Evolutionary conservation across 2,113 vertebrate species (phyloP), one percentile per base, ranked within the genome.

Genomic region (Crotalus horridus): DNA sequence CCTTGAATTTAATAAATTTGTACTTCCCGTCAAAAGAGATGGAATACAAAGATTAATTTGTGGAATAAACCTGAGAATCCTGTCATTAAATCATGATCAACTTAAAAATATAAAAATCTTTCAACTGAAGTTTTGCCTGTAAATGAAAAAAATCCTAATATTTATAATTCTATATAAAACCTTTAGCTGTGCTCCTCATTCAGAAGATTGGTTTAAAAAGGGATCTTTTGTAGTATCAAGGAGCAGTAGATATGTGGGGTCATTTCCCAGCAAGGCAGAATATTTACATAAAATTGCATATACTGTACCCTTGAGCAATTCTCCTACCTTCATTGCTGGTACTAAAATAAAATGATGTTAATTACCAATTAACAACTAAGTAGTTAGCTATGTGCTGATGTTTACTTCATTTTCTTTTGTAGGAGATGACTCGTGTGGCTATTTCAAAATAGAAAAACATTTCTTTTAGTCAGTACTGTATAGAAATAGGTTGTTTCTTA

Each of bases 141-240:
- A 93, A 90, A 92, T 92, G 81, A 85, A 24, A 56, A 56, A 95
- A 94, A 94, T 95, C 64, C 90, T 69, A 90, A 48, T 88, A 95
- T 95, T 95, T 94, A 93, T 93, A 89, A 85, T 93, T 85, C n/a
- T 85, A 3, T 91, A 91, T 91, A 93, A 94, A 94, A 91, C 85
- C 64, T 91, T 89, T 33, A 93, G 91, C 61, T 94, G 64, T 64
- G 74, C 17, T 93, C 56, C 89, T 88, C 81, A 46, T 43, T 94
- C 92, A 59, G 87, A 64, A 94, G 93, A 91, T 94, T 93, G 90
- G 94, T 95, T 95, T 91, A 86, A 91, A 69, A 86, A 48, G 93
- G 61, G 88, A 94, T 88, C 90, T 48, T 85, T 17, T 90, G 89
- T 64, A 51, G 48, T 64, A 55, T 87, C 91, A 15, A 59, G 39